Base-by-base conservation (phyloP, 2,888 invertebrate species). In the Phyllotreta striolata region DNA sequence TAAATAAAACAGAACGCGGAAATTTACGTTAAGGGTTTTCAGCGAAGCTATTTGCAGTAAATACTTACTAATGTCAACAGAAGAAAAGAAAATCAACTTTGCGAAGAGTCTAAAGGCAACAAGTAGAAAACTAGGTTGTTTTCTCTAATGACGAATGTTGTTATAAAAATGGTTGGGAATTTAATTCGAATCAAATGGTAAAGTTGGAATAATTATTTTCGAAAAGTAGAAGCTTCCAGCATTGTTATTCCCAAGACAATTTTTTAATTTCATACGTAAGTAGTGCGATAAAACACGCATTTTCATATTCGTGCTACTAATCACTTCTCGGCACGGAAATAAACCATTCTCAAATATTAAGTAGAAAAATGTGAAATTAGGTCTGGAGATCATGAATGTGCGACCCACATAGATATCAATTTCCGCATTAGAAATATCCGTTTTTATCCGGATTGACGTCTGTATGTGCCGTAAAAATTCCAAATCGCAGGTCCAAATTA, bases 391-490 rank as follows among this genome's bases (percentile, higher is more conserved):
- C 51, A 58, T 58, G 51, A 49, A 58, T 34, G n/a, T 49, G 51
- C 35, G 49, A 58, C 58, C 41, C 41, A 49, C 51, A 58, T 52
- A 52, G 59, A 52, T 60, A 60, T 60, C 60, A 60, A 60, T 60
- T 54, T 60, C 52, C 52, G 44, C 44, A 44, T 41, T 44, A 38
- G 14, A 44, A 60, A 60, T 52, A 60, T 47, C 10, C 60, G 44
- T 60, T 60, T 60, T 60, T 52, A 60, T 60, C 60, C 7, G 52
- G 44, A 60, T 52, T 44, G 52, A 60, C 60, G 54, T 60, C 60
- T 60, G 60, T 44, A 52, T 35, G 35, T 10, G 60, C 7, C 44
- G 39, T 60, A 60, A 60, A 24, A 60, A 52, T 52, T 52, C 44
- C 14, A 38, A 44, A 60, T 60, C 44, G 35, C 46, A 39, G 60